Conservation (phyloP, 2,888 invertebrate species). For the Chrysotoxum bicinctum region DNA sequence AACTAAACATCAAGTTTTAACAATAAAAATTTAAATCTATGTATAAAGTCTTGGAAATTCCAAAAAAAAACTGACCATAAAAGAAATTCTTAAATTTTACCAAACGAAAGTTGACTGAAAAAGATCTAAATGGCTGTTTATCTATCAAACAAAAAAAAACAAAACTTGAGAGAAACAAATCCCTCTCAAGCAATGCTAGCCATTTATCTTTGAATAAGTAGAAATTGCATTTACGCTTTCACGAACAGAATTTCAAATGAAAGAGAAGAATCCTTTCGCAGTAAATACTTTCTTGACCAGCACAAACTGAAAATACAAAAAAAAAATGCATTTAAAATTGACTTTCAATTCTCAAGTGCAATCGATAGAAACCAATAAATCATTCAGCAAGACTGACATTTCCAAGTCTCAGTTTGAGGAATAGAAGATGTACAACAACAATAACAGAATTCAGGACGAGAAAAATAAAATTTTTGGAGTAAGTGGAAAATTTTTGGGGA, state of each 20-base stretch:
- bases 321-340: constrained; percentile 42
- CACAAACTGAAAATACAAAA: background rate
- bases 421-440: background rate
- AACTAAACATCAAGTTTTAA: no score
- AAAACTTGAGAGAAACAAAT: background rate
- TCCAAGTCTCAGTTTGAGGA: constrained; percentile 26
- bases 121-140: background rate
- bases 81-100: background rate
- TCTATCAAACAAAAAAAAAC: background rate
- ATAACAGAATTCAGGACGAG: background rate
- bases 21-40: no score
- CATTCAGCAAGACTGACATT: constrained; percentile 40
- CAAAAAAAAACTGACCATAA: background rate
- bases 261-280: background rate
- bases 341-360: constrained; percentile 54
- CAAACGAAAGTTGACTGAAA: background rate
- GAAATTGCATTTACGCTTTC: background rate
- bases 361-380: constrained; percentile 64
- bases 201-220: background rate
- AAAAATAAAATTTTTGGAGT: background rate
- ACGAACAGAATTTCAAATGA: background rate
- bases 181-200: background rate
- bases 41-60: no score
- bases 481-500: background rate
- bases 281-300: constrained; percentile 13